phyloP scores from a whole-genome alignment of 2,888 invertebrate genomes.

The Chrysolina americana region DNA sequence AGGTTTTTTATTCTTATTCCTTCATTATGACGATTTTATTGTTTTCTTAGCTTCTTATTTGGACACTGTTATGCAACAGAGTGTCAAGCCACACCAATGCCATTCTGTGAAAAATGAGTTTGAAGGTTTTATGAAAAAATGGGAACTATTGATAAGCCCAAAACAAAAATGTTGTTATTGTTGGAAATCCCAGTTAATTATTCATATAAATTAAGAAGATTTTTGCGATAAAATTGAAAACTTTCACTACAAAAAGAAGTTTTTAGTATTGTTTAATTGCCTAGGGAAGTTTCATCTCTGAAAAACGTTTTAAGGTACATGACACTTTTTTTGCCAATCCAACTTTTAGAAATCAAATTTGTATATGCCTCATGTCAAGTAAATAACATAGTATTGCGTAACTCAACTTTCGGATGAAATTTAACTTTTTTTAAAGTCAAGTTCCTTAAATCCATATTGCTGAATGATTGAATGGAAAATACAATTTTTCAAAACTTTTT shows the following conservation, averaged over 20 bases:
- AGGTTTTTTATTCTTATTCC: too few species aligned
- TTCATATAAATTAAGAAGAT: not conserved
- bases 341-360: not conserved
- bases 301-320: not conserved
- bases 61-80: slow-evolving; percentile 11
- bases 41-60: too few species aligned
- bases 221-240: not conserved
- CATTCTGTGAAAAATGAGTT: slow-evolving; percentile 9
- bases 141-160: not conserved
- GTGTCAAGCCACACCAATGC: slow-evolving; percentile 9
- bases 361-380: not conserved
- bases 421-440: not conserved
- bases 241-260: not conserved
- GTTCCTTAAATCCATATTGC: not conserved
- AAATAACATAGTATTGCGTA: too few species aligned
- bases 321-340: not conserved
- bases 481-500: not conserved
- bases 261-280: not conserved
- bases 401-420: not conserved
- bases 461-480: not conserved
- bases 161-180: not conserved
- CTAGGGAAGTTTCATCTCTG: not conserved
- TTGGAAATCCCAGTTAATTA: slow-evolving; percentile 4
- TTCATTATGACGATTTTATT: too few species aligned
- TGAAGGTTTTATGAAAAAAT: not conserved